Evolutionary conservation across 2,113 vertebrate species (phyloP).

Genomic region (Megaceryle torquata): DNA sequence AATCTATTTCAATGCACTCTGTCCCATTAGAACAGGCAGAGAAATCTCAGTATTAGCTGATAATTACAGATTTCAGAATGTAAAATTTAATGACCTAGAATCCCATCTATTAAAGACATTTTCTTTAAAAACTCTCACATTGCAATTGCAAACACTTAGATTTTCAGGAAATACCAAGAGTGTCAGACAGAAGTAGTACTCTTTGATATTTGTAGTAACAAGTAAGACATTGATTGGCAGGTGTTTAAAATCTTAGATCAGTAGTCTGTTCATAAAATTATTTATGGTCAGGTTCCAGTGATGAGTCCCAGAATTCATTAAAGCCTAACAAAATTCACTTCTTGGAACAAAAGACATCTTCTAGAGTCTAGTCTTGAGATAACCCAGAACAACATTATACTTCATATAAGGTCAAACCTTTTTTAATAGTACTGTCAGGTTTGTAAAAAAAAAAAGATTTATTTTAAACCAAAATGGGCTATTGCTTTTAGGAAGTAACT

Average conservation of each 20-base stretch:
- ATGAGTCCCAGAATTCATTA: background rate
- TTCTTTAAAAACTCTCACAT: background rate
- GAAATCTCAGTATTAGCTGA: background rate
- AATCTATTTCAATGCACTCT: background rate
- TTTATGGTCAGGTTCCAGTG: background rate
- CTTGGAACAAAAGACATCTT: background rate
- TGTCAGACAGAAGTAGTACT: background rate
- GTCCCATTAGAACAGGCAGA: background rate
- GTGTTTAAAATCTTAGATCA: background rate
- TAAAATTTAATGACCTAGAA: background rate
- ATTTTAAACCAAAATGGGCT: background rate
- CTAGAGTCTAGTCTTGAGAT: background rate
- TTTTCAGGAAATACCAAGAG: background rate
- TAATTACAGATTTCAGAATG: background rate
- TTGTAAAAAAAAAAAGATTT: background rate
- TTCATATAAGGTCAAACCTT: background rate
- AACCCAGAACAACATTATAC: background rate
- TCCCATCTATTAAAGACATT: background rate
- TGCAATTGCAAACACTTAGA: background rate
- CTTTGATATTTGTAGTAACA: background rate
- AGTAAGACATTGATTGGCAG: background rate
- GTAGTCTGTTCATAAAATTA: background rate
- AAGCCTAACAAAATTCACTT: background rate
- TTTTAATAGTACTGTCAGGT: background rate
- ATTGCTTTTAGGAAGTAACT: background rate